Evolutionary conservation across 2,888 invertebrate genomes (phyloP), one percentile per base, ranked within the genome.

Genomic region (Lottia scabra): DNA sequence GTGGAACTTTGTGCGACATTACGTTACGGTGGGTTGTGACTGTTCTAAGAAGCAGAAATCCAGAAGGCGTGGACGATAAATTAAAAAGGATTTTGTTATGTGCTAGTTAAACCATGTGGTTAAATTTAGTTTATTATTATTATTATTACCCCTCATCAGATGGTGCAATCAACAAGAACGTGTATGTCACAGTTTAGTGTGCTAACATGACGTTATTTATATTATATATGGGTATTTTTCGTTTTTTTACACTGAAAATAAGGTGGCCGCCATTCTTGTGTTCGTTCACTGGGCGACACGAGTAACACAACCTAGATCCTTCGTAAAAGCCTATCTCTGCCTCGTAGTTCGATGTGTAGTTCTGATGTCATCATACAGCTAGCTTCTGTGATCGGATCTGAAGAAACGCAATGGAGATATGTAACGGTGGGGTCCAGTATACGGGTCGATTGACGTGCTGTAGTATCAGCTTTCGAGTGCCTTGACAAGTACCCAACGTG

Each of bases 11-110:
- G 78, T 79, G 56, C 74, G 77, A 26, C 73, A 80, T 45, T 78
- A 80, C 46, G 83, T 83, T 45, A 84, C 82, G 23, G 85, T 85
- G 0, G 84, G 82, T 48, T 86, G 86, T 74, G 83, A 85, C 64
- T 86, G 86, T 70, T 81, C 80, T 27, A 72, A 71, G 44, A 63
- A 67, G 38, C 75, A 72, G 45, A 65, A 66, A 12, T 71, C 69
- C 19, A 71, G 72, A 44, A 62, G 71, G 62, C 70, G 74, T 43
- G 71, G 75, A n/a, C 44, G 68, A 44, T 48, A 68, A 48, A 10
- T 38, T 38, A 38, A 2, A 8, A 8, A 38, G 38, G 38, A 38
- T 38, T 38, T 38, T 38, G 38, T 38, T 38, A 23, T 19, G 56
- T 56, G 10, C 56, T 56, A 56, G 23, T 2, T 23, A 12, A 56